Conservation (phyloP, 2,888 invertebrate species). For the Machimus atricapillus region DNA sequence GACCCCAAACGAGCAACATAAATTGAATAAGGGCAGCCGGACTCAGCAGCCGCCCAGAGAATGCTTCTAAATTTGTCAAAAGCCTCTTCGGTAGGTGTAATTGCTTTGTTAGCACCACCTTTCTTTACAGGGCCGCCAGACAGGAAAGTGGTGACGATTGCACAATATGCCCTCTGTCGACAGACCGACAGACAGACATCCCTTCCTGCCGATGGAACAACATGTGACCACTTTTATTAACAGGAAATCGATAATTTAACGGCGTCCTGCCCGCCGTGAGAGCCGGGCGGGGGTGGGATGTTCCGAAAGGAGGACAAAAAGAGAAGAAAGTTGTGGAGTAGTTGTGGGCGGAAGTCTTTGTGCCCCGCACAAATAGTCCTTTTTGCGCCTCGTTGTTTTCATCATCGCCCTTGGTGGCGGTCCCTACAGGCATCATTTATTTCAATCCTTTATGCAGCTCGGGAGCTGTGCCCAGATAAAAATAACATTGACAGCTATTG, state of each 20-base stretch:
- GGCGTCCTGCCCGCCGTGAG: neutral
- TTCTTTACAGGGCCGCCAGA: neutral
- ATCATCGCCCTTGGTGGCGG: conserved; percentile 11
- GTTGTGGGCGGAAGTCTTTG: neutral
- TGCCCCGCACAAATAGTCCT: neutral
- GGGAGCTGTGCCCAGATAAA: conserved; percentile 26
- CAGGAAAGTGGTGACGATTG: neutral
- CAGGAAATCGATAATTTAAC: conserved; percentile 36
- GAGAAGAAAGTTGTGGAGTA: neutral
- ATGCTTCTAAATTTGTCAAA: conserved; percentile 13
- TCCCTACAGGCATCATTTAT: conserved; percentile 41
- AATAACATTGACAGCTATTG: conserved; percentile 35
- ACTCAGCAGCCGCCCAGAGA: neutral
- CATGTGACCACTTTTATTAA: conserved; percentile 39
- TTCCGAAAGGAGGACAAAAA: neutral
- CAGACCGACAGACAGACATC: neutral
- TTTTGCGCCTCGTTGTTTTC: conserved; percentile 21
- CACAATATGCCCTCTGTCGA: neutral
- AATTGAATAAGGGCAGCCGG: neutral
- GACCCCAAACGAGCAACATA: neutral
- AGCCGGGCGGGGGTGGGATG: neutral
- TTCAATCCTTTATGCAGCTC: conserved; percentile 37
- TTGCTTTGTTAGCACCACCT: conserved; percentile 38
- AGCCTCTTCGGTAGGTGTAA: neutral
- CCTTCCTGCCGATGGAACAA: conserved; percentile 18